Evolutionary conservation across 1,140 invertebrate genomes (phyloP).

Genomic region (Thaumetopoea pityocampa): DNA sequence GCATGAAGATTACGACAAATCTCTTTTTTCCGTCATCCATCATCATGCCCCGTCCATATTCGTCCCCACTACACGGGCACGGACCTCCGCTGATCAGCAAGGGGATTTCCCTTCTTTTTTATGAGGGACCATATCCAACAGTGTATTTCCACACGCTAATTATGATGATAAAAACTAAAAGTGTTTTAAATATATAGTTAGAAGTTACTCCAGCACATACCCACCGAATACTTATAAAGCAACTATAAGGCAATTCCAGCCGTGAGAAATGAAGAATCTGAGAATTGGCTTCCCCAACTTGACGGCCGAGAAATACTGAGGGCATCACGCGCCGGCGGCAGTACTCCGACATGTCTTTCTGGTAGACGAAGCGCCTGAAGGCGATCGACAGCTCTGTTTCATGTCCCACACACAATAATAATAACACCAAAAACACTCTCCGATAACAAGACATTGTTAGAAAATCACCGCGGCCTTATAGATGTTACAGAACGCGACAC

Average conservation of each 20-base stretch:
- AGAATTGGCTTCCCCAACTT: conserved; percentile 42
- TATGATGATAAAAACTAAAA: not conserved
- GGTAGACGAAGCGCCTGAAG: conserved; percentile 29
- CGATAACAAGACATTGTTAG: conserved; percentile 8
- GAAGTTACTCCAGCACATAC: conserved; percentile 7
- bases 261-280: conserved; percentile 49
- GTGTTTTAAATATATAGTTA: not conserved
- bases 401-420: conserved; percentile 1
- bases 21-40: too few relatives aligned
- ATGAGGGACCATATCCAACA: too few relatives aligned
- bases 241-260: conserved; percentile 53
- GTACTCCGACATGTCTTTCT: conserved; percentile 56
- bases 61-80: too few relatives aligned
- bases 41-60: too few relatives aligned
- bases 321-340: conserved; percentile 48
- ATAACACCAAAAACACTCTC: too few relatives aligned
- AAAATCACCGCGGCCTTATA: not conserved
- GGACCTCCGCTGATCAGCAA: too few relatives aligned
- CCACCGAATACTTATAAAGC: conserved; percentile 56
- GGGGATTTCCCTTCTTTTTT: too few relatives aligned
- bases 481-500: too few relatives aligned
- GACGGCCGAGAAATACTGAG: conserved; percentile 49
- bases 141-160: not conserved
- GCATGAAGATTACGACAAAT: too few relatives aligned
- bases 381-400: conserved; percentile 8